Evolutionary conservation across 2,113 vertebrate species (phyloP).

Genomic region (Chlamydotis undulata): DNA sequence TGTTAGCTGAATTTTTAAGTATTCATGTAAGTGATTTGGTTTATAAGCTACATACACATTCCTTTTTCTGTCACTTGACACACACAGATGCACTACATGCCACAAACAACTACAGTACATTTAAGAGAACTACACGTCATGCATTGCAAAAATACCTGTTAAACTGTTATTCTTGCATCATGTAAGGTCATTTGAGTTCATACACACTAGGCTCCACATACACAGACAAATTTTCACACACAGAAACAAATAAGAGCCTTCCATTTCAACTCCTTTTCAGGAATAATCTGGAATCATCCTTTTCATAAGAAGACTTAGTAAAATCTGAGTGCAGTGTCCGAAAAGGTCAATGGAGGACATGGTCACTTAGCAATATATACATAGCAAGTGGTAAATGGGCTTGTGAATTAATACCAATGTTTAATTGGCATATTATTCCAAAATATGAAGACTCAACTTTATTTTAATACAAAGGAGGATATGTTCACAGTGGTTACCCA

Average conservation of each 20-base stretch:
- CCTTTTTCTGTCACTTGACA: background rate
- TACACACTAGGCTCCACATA: background rate
- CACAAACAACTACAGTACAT: slow-evolving; percentile 1
- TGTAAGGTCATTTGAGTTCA: background rate
- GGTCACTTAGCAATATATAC: background rate
- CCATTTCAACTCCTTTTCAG: slow-evolving; percentile 16
- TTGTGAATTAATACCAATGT: background rate
- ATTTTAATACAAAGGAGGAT: background rate
- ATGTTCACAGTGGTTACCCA: background rate
- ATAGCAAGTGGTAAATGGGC: background rate
- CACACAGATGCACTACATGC: slow-evolving; percentile 48
- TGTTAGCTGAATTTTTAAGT: background rate
- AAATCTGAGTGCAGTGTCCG: background rate
- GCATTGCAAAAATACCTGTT: slow-evolving; percentile 5
- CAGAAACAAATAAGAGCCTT: background rate
- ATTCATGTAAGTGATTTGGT: background rate
- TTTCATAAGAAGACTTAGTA: background rate
- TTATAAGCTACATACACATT: background rate
- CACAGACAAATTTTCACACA: background rate
- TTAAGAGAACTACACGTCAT: background rate
- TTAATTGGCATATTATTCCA: background rate
- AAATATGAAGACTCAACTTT: background rate
- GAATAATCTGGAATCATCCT: background rate
- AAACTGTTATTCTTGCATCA: background rate
- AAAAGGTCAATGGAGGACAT: background rate